These are phyloP conservation scores for Agriopis aurantiaria DNA, from an alignment of 2,888 invertebrate species.

Conservation along the genomic window DNA sequence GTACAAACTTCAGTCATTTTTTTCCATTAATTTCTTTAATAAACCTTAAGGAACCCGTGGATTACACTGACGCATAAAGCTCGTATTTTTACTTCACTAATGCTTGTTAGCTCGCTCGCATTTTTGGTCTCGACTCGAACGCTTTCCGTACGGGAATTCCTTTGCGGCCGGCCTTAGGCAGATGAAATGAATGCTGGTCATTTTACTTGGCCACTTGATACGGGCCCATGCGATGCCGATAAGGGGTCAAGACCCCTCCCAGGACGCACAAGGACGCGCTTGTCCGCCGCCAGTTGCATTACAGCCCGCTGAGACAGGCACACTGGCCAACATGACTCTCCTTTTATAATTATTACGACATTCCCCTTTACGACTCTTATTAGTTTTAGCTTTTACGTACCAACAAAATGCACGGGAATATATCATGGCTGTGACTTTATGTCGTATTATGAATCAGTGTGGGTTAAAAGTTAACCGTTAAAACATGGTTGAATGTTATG, in stretches of 20 bases:
- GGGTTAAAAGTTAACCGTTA: slow-evolving; percentile 23
- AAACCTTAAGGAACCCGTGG: background rate
- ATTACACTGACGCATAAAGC: background rate
- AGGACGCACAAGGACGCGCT: slow-evolving; percentile 73
- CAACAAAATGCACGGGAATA: slow-evolving; percentile 5
- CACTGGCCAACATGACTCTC: slow-evolving; percentile 30
- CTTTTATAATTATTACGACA: slow-evolving; percentile 42
- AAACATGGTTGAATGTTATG: slow-evolving; percentile 13
- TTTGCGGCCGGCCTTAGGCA: background rate
- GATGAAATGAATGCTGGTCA: slow-evolving; percentile 58
- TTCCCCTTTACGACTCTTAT: slow-evolving; percentile 27
- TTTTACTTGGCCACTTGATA: slow-evolving; percentile 67
- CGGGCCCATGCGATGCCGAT: slow-evolving; percentile 58
- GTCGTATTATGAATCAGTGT: slow-evolving; percentile 19
- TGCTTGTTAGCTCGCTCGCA: background rate
- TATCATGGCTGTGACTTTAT: slow-evolving; percentile 4
- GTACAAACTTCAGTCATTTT: too few relatives aligned
- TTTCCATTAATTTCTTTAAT: too few relatives aligned
- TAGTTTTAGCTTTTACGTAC: slow-evolving; percentile 15
- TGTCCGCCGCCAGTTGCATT: slow-evolving; percentile 54
- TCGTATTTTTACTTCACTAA: background rate
- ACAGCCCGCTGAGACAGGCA: slow-evolving; percentile 40
- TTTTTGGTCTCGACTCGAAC: background rate
- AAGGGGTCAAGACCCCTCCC: slow-evolving; percentile 75
- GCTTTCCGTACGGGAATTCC: background rate